phyloP scores from a whole-genome alignment of 2,888 invertebrate species.

The Agrotis puta region DNA sequence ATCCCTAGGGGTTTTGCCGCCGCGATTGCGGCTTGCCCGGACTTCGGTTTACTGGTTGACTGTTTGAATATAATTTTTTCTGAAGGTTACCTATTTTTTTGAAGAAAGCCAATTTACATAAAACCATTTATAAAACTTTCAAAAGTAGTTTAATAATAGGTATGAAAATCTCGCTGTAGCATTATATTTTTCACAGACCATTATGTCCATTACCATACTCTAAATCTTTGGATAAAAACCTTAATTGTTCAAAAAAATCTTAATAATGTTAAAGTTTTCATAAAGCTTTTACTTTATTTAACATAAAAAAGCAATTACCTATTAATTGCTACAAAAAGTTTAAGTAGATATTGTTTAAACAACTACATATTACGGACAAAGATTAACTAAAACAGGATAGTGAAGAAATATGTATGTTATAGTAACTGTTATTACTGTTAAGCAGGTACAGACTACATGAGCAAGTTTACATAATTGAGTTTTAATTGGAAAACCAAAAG shows the following conservation, averaged over 20 bases:
- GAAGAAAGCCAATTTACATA: neutral
- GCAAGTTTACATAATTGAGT: no score
- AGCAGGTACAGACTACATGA: no score
- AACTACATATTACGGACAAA: slow-evolving; percentile 18
- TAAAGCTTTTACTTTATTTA: slow-evolving; percentile 18
- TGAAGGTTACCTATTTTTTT: neutral
- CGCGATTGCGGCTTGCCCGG: no score
- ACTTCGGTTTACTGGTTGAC: no score
- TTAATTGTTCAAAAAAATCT: slow-evolving; percentile 8
- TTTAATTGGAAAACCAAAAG: no score
- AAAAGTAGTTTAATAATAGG: neutral
- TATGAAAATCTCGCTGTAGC: neutral
- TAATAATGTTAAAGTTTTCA: slow-evolving; percentile 8
- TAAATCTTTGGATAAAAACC: slow-evolving; percentile 12
- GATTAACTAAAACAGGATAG: slow-evolving; percentile 18
- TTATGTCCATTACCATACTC: neutral
- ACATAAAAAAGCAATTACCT: slow-evolving; percentile 32
- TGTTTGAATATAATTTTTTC: neutral
- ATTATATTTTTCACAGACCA: slow-evolving; percentile 16
- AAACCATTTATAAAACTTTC: neutral
- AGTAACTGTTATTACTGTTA: neutral
- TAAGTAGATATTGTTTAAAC: slow-evolving; percentile 14
- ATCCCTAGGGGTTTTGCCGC: no score
- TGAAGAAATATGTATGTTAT: neutral
- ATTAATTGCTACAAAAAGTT: slow-evolving; percentile 40